phyloP scores from a whole-genome alignment of 64 coral and sea anemone genomes.

The Stichodactyla mertensii region DNA sequence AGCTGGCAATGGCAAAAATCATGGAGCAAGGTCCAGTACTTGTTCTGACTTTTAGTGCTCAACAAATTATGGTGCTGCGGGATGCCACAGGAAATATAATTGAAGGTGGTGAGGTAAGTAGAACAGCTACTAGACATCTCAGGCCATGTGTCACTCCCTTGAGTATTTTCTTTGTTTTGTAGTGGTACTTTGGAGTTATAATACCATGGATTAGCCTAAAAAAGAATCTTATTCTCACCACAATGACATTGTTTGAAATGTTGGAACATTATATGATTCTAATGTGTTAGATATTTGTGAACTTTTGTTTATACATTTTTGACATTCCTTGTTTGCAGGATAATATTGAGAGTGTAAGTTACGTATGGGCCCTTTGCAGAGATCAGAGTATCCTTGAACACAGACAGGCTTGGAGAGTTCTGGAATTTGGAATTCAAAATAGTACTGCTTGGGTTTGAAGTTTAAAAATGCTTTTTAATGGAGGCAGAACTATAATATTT shows the following conservation, averaged over 20 bases:
- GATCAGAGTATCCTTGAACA: constrained; percentile 96
- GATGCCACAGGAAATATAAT: constrained; percentile 82
- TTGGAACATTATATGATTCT: no score
- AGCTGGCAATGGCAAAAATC: constrained; percentile 96
- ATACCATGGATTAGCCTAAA: no score
- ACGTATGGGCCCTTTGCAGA: constrained; percentile 95
- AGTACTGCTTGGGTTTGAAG: constrained; percentile 72
- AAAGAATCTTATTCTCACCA: no score
- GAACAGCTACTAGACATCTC: no score
- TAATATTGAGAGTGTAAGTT: constrained; percentile 88
- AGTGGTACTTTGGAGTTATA: not conserved
- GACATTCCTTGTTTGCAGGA: constrained; percentile 45
- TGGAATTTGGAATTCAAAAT: constrained; percentile 98
- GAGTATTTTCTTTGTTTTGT: not conserved
- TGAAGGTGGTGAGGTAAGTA: constrained; percentile 92
- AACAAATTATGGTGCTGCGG: constrained; percentile 77
- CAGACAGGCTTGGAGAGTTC: constrained; percentile 83
- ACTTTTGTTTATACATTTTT: not conserved
- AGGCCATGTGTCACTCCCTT: no score
- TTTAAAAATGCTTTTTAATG: not conserved
- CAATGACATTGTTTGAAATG: no score
- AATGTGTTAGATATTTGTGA: no score
- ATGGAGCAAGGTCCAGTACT: constrained; percentile 99
- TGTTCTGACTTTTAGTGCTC: constrained; percentile 86
- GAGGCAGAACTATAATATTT: not conserved